These are phyloP conservation scores for Stenichneumon culpator DNA, from an alignment of 2,888 invertebrate genomes.

Conservation along the genomic window DNA sequence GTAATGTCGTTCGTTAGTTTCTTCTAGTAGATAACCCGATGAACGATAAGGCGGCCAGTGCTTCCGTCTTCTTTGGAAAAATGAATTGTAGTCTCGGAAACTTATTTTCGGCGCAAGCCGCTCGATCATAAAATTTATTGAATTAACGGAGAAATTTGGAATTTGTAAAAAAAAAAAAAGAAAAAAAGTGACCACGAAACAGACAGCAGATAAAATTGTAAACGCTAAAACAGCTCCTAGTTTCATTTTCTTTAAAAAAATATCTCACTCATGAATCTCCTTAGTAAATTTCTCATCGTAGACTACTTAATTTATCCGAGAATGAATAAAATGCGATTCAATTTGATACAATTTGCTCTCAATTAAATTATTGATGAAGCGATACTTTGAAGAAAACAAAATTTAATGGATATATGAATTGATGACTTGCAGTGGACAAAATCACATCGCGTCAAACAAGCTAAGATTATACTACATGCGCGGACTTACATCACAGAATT, in stretches of 20 bases:
- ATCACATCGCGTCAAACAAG: not conserved
- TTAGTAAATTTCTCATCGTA: not conserved
- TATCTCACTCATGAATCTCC: not conserved
- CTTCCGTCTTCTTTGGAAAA: not conserved
- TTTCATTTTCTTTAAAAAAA: not conserved
- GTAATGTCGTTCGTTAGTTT: conserved; percentile 8
- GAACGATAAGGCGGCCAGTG: not conserved
- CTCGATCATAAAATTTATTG: not conserved
- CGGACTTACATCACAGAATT: conserved; percentile 56
- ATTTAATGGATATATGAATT: too few relatives aligned
- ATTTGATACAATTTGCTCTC: not conserved
- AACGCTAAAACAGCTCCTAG: not conserved
- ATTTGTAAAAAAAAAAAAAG: not conserved
- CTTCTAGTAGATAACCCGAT: not conserved
- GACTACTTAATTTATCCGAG: not conserved
- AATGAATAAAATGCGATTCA: not conserved
- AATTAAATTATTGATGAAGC: not conserved
- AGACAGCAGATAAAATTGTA: not conserved
- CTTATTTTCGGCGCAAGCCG: not conserved
- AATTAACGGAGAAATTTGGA: not conserved
- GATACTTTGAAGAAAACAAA: too few relatives aligned
- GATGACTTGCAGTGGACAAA: too few relatives aligned
- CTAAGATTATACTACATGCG: not conserved
- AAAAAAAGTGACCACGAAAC: not conserved
- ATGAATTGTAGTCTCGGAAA: not conserved